A percentile compares a stretch with the other conserved stretches of the same genome.
Conservation (phyloP, 2,797 vertebrate species). For the Acipenser oxyrinchus region DNA sequence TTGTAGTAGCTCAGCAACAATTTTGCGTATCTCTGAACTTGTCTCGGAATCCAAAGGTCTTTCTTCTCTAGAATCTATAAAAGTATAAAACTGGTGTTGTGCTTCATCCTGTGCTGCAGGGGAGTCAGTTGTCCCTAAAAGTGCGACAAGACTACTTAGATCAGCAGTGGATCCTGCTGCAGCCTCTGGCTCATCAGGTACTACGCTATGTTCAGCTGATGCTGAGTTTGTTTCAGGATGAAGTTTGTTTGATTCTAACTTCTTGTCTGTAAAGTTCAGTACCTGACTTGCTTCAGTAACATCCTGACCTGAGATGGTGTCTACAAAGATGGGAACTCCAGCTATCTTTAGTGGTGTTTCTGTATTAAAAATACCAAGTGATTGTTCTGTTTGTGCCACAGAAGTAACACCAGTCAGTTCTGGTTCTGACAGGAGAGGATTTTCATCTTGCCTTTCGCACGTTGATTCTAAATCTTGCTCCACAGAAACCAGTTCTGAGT, state of each 20-base stretch:
- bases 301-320: slow-evolving; percentile 10
- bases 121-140: neutral
- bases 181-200: neutral
- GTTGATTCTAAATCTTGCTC: slow-evolving; percentile 17
- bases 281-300: slow-evolving; percentile 5
- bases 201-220: slow-evolving; percentile 1
- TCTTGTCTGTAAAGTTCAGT: neutral
- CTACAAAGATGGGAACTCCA: slow-evolving; percentile 10
- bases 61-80: neutral
- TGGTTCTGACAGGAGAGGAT: slow-evolving; percentile 13
- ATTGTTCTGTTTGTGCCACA: slow-evolving; percentile 12
- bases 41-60: neutral
- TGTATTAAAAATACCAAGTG: slow-evolving; percentile 32
- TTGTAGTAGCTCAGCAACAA: neutral
- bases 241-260: slow-evolving; percentile 5
- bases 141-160: neutral
- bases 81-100: neutral
- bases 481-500: slow-evolving; percentile 6
- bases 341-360: slow-evolving; percentile 30
- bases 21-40: neutral
- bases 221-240: slow-evolving; percentile 5
- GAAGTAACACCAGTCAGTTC: slow-evolving; percentile 13
- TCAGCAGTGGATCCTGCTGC: neutral
- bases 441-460: slow-evolving; percentile 17
- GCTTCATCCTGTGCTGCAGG: neutral